Base-by-base conservation (phyloP, 2,113 vertebrate genomes). In the Rynchops niger region DNA sequence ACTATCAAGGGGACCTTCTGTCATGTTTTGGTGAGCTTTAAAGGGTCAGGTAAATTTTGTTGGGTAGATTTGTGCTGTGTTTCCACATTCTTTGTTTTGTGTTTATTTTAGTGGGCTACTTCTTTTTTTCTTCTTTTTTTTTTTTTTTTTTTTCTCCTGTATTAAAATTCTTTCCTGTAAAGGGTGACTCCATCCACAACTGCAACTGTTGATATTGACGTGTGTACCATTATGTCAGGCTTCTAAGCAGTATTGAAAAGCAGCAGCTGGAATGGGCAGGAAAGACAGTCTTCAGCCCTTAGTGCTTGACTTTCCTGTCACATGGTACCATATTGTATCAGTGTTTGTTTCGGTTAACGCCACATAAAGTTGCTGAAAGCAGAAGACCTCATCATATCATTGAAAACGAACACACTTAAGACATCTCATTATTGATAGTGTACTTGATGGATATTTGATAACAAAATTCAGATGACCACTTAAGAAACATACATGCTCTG, bases 1-100 rank as follows among this genome's bases (percentile, higher is more conserved):
- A 96, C 97, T 98, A 98, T 98, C 92, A 61, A 97, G 96, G 97
- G 95, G 98, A 98, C 98, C 98, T 98, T 98, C 98, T 98, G 98
- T 98, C 98, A 98, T 98, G 98, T 98, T 98, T 98, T 98, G 97
- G 97, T 98, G 98, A 97, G 98, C 97, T 98, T 98, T 97, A 97
- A 98, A 97, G 98, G 98, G 98, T 98, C 98, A 98, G 98, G 98
- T 98, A 98, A 98, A 98, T 98, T 98, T 97, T 98, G 97, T 97
- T 98, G 96, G 94, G 97, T 98, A 96, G 93, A 98, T 97, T 97
- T 96, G 90, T 97, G 95, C 86, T 98, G 95, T 98, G 96, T 98
- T 98, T 98, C 97, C 79, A 97, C 97, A 98, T 86, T 98, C 96
- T 97, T 97, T 98, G 92, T 97, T 98, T 97, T 97, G 82, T 96